phyloP scores from a whole-genome alignment of 2,797 vertebrate species.

The Melanotaenia trifasciata region DNA sequence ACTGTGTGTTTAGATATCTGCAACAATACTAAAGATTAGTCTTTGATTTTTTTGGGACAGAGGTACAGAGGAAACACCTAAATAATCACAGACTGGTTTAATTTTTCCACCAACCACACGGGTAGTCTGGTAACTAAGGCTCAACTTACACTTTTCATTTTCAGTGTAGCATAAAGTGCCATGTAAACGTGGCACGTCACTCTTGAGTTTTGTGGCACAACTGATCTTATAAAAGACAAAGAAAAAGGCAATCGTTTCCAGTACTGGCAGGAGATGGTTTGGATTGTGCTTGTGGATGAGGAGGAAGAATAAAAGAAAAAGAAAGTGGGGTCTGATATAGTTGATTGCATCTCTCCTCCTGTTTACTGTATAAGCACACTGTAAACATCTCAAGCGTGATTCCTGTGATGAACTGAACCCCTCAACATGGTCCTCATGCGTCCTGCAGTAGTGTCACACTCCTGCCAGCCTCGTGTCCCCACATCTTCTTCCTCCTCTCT shows the following conservation, averaged over 20 bases:
- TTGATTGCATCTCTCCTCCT: slow-evolving; percentile 77
- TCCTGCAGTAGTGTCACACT: slow-evolving; percentile 81
- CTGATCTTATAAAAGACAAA: slow-evolving; percentile 52
- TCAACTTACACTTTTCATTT: slow-evolving; percentile 62
- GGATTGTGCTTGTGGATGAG: slow-evolving; percentile 79
- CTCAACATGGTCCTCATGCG: slow-evolving; percentile 74
- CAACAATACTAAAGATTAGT: slow-evolving; percentile 10
- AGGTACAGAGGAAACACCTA: slow-evolving; percentile 24
- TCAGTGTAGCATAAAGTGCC: slow-evolving; percentile 73
- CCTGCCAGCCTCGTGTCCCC: slow-evolving; percentile 64
- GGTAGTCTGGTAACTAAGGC: slow-evolving; percentile 66
- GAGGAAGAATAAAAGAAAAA: slow-evolving; percentile 37
- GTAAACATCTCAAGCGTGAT: slow-evolving; percentile 83
- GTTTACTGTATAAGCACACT: slow-evolving; percentile 76
- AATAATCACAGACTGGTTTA: slow-evolving; percentile 36
- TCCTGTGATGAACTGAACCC: slow-evolving; percentile 76
- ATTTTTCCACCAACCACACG: slow-evolving; percentile 37
- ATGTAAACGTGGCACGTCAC: slow-evolving; percentile 61
- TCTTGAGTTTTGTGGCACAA: slow-evolving; percentile 86
- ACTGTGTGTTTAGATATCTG: slow-evolving; percentile 18
- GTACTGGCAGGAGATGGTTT: slow-evolving; percentile 81
- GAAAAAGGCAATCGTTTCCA: slow-evolving; percentile 86
- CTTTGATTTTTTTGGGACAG: slow-evolving; percentile 14
- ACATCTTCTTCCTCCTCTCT: slow-evolving; percentile 44
- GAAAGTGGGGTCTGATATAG: slow-evolving; percentile 63